Percentiles rank a stretch among this genome's conserved stretches.
These are phyloP conservation scores for Ptychoptera albimana DNA, from an alignment of 2,888 invertebrate genomes.

Conservation along the genomic window DNA sequence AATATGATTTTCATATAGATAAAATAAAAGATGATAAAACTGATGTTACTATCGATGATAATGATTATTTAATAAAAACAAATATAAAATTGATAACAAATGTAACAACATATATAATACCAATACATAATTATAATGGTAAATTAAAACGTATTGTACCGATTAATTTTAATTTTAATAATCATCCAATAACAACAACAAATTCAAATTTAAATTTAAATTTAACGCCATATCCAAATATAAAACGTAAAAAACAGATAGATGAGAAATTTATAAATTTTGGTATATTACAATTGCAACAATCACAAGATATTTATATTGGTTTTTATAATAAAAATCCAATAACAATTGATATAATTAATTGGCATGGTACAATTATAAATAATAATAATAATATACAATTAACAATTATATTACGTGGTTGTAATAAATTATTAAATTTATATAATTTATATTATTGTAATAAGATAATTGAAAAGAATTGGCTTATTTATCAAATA, in stretches of 20 bases:
- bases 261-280: slow-evolving; percentile 23
- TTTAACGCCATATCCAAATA: no score
- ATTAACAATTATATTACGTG: slow-evolving; percentile 8
- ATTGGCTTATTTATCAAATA: slow-evolving; percentile 55
- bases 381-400: slow-evolving; percentile 11
- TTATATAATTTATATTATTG: slow-evolving; percentile 20
- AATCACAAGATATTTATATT: slow-evolving; percentile 20
- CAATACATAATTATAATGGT: slow-evolving; percentile 33
- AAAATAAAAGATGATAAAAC: no score
- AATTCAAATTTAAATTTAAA: no score
- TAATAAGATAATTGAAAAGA: slow-evolving; percentile 38
- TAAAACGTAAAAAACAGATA: background rate
- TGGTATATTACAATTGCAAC: slow-evolving; percentile 22
- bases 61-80: slow-evolving; percentile 10
- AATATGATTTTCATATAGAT: no score
- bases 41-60: background rate
- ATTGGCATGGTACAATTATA: slow-evolving; percentile 25
- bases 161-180: background rate
- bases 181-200: no score
- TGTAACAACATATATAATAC: slow-evolving; percentile 32
- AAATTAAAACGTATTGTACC: slow-evolving; percentile 20
- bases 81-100: slow-evolving; percentile 33
- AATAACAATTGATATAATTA: slow-evolving; percentile 20
- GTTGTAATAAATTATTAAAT: slow-evolving; percentile 9
- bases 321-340: slow-evolving; percentile 14